Evolutionary conservation across 2,888 invertebrate species (phyloP).

Genomic region (Caenorhabditis doughertyi): DNA sequence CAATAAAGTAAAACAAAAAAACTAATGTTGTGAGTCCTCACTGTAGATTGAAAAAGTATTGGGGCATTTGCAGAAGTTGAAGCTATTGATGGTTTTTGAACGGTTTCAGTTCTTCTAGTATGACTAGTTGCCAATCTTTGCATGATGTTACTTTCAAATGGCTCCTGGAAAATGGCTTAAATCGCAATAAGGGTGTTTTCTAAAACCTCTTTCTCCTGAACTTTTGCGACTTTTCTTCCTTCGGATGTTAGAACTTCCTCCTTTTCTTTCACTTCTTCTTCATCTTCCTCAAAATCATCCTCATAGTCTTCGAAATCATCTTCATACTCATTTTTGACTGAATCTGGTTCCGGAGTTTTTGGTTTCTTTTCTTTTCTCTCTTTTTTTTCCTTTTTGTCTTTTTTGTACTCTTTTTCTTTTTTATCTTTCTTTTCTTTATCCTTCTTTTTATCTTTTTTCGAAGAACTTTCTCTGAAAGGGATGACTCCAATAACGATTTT

Average conservation of each 20-base stretch:
- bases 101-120: conserved; percentile 9
- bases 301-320: conserved; percentile 65
- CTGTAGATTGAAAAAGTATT: conserved; percentile 7
- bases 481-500: background rate
- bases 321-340: conserved; percentile 33
- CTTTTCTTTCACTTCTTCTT: conserved; percentile 26
- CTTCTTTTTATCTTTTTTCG: conserved; percentile 23
- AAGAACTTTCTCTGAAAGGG: conserved; percentile 1
- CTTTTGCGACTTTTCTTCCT: conserved; percentile 39
- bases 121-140: conserved; percentile 44
- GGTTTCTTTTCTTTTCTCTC: conserved; percentile 43
- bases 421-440: conserved; percentile 14
- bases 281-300: conserved; percentile 58
- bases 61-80: background rate
- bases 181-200: background rate
- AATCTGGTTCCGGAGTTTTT: conserved; percentile 45
- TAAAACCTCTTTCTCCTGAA: conserved; percentile 4
- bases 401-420: conserved; percentile 10
- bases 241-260: background rate
- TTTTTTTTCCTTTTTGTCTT: conserved; percentile 26
- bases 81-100: background rate
- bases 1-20: background rate
- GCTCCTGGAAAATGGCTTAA: background rate
- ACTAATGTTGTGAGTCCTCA: background rate
- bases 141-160: conserved; percentile 29